Base-by-base conservation (phyloP, 2,888 invertebrate species). In the Archaeoteleia sp. region DNA sequence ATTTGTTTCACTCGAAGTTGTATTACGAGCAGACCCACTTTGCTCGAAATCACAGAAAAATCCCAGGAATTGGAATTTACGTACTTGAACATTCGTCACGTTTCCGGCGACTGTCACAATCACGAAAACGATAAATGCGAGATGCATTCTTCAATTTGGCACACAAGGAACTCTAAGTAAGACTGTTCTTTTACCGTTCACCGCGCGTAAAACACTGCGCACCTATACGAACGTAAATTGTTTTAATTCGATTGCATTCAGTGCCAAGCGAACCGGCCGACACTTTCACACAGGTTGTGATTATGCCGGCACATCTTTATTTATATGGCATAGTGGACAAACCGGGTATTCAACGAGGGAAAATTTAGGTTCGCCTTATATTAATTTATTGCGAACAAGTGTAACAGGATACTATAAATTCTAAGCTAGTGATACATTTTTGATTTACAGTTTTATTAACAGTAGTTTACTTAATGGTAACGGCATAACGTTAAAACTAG, bases 251-350 rank as follows among this genome's bases (percentile, higher is more conserved):
- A 73, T 70, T 66, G 62, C 65, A 58, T 49, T 69, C 74, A 76
- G 72, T 63, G 66, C 25, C 75, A 66, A 45, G 68, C 77, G 61
- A 73, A 71, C 65, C 74, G 70, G 70, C 70, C 70, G 74, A 78
- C 75, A 84, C 84, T 85, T 85, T 85, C 84, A 82, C 83, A 82
- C 80, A 83, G 76, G 68, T 77, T 75, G 74, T 71, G 71, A 75
- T 74, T 77, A 74, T 71, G 69, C 74, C 76, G 77, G 77, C 73
- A 78, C 81, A 80, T 82, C 84, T 82, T 83, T 82, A 83, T 83
- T 84, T 81, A 85, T 83, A 82, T 77, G 74, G 74, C 79, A 80
- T 80, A 82, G 76, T 77, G 79, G 78, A 79, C 79, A 60, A 75
- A 71, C 78, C 73, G 46, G 70, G 78, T 74, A 70, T 61, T 62